A percentile compares a stretch with the other conserved stretches of the same genome.
Evolutionary conservation across 2,797 vertebrate genomes (phyloP).

Genomic region (Babyrousa celebensis): DNA sequence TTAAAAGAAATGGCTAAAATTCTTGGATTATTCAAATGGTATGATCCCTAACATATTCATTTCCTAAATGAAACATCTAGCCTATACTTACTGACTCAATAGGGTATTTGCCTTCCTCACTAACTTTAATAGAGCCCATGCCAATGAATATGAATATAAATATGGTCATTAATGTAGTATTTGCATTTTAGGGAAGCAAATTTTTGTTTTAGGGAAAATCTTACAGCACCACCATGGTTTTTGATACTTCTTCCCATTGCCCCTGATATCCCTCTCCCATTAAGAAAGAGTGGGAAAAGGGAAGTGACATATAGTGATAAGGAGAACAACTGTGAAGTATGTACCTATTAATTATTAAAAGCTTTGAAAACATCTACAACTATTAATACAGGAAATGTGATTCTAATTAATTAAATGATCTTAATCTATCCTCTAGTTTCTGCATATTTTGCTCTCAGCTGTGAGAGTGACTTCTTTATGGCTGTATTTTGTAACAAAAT

Average conservation of each 20-base stretch:
- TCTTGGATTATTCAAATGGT: background rate
- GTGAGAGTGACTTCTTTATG: background rate
- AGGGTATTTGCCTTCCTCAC: background rate
- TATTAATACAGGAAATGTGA: background rate
- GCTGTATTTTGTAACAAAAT: background rate
- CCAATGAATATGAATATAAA: background rate
- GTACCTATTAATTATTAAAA: background rate
- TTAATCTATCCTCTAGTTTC: background rate
- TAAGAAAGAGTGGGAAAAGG: background rate
- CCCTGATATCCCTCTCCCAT: background rate
- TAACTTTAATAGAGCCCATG: fast-evolving
- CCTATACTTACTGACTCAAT: background rate
- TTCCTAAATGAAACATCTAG: background rate
- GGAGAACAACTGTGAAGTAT: background rate
- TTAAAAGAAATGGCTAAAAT: background rate
- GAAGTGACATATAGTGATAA: background rate
- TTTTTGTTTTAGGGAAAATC: background rate
- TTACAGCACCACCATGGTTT: background rate
- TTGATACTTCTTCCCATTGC: no score
- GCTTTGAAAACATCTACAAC: background rate
- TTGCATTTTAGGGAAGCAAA: background rate
- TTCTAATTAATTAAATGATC: background rate
- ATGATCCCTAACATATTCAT: background rate
- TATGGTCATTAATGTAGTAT: no score
- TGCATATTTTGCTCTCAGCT: background rate